phyloP scores from a whole-genome alignment of 1,140 invertebrate species.

The Tetramorium alpestre region DNA sequence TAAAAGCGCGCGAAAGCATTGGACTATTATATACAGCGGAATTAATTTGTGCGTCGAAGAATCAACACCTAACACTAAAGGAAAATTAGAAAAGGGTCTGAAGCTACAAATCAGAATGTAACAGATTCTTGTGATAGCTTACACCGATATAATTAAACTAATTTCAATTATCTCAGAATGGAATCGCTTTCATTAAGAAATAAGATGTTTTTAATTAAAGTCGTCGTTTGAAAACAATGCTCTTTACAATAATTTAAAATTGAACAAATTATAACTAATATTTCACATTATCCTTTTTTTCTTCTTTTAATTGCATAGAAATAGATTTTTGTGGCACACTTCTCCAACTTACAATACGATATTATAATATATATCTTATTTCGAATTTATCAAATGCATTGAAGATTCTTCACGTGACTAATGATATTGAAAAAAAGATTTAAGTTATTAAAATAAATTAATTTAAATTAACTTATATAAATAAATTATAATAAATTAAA shows the following conservation, averaged over 20 bases:
- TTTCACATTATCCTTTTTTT: not conserved
- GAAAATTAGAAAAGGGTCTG: constrained; percentile 11
- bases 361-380: not conserved
- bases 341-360: not conserved
- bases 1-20: constrained; percentile 53
- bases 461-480: not conserved
- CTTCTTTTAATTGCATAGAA: not conserved
- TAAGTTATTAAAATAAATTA: too few species aligned
- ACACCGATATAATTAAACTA: not conserved
- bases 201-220: not conserved
- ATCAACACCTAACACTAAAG: not conserved
- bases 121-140: not conserved
- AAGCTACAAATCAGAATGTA: not conserved
- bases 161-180: not conserved
- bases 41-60: constrained; percentile 62
- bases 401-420: not conserved
- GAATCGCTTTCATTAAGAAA: not conserved
- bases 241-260: not conserved
- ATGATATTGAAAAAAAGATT: not conserved
- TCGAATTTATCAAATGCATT: not conserved
- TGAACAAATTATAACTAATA: not conserved
- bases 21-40: constrained; percentile 26
- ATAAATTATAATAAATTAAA: not conserved
- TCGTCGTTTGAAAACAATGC: not conserved
- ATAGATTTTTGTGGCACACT: not conserved